Percentiles rank a stretch among this genome's conserved stretches.
Conservation (phyloP, 1,140 invertebrate genomes). For the Drosophila varians region DNA sequence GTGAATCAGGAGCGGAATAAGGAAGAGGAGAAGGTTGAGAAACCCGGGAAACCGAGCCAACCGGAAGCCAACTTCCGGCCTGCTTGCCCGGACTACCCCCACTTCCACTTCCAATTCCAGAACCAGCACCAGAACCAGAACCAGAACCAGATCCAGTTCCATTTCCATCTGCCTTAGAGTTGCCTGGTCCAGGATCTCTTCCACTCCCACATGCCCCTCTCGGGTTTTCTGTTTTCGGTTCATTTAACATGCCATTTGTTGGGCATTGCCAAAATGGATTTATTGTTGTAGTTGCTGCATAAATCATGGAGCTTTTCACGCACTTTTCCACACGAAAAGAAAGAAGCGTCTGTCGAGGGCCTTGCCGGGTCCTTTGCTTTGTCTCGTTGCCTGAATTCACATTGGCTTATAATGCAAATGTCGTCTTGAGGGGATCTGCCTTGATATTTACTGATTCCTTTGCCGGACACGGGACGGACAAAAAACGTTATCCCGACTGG, state of each 20-base stretch:
- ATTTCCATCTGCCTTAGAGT: background rate
- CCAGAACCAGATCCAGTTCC: background rate
- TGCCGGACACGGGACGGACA: background rate
- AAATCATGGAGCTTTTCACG: slow-evolving; percentile 59
- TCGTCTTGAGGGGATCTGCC: background rate
- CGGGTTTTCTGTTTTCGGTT: slow-evolving; percentile 34
- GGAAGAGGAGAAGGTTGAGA: background rate
- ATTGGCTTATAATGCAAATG: background rate
- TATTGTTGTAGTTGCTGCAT: slow-evolving; percentile 60
- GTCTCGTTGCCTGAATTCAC: background rate
- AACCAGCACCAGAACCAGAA: too few relatives aligned
- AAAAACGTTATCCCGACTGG: too few relatives aligned
- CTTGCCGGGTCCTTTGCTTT: background rate
- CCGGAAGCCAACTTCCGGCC: slow-evolving; percentile 57
- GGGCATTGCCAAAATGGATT: slow-evolving; percentile 48
- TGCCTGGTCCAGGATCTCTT: background rate
- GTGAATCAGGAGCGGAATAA: slow-evolving; percentile 8
- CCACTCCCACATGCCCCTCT: background rate
- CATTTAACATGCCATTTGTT: slow-evolving; percentile 63
- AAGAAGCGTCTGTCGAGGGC: background rate
- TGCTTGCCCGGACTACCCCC: background rate
- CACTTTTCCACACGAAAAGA: slow-evolving; percentile 39
- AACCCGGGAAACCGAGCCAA: slow-evolving; percentile 4
- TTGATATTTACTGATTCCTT: background rate
- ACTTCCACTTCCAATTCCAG: background rate